Evolutionary conservation across 2,888 invertebrate genomes (phyloP), one percentile per base, ranked within the genome.

Genomic region (Ligdia adustata): DNA sequence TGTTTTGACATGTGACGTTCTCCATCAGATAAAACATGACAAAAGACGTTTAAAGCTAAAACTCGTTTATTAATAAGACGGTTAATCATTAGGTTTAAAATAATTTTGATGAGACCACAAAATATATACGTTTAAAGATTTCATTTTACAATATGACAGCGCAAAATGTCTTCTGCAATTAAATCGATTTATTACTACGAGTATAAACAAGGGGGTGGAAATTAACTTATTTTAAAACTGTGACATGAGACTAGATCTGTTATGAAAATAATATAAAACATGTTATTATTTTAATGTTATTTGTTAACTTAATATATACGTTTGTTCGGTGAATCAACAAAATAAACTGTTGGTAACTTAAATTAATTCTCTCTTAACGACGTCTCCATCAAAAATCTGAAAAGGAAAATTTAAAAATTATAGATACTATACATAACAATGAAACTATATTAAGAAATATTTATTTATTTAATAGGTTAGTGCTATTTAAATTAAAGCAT

Each of bases 201-300:
- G 57, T 60, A 66, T 56, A 58, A 60, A 59, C 61, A 65, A 62
- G 64, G 57, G 64, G 60, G 51, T 55, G 49, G 69, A 66, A 65
- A 71, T 74, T 78, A 85, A 84, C 82, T 85, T 87, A 86, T 72
- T 64, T 88, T 88, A 89, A 89, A 89, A 89, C 89, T 89, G 89
- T 89, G 87, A 88, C 79, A 74, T 69, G 79, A 86, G 89, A 90
- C 89, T 90, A 90, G 89, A 90, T 79, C 79, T 75, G 82, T 78
- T 86, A 82, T 80, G 78, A 76, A 79, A 73, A 72, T 72, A 72
- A 72, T 70, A 42, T 49, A 72, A 62, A 67, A 66, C n/a, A n/a
- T n/a, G n/a, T 51, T 60, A 62, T 15, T 33, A 18, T 6, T 6
- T 14, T 31, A 16, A 31, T 14, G 14, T 59, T 62, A 59, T 41